Percentiles rank a stretch among this genome's conserved stretches.
Evolutionary conservation across 2,113 vertebrate genomes (phyloP).

Genomic region (Grallaria varia): DNA sequence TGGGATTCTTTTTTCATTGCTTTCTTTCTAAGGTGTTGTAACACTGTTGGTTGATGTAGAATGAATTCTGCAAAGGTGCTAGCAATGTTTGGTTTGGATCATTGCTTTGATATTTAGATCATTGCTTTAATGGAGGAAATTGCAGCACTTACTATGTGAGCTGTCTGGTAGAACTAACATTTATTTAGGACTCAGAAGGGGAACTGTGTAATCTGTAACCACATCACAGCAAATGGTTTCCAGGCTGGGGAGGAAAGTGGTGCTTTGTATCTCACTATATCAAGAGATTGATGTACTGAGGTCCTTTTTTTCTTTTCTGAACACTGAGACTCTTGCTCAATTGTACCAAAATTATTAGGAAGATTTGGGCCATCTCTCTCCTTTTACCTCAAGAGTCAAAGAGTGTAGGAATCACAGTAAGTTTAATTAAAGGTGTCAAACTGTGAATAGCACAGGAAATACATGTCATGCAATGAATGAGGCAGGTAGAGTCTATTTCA

Average conservation of each 20-base stretch:
- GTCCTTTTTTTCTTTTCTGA: neutral
- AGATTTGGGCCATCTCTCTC: neutral
- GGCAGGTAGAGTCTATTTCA: neutral
- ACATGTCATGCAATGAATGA: neutral
- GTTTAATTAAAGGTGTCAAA: neutral
- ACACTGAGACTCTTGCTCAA: neutral
- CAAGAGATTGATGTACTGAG: neutral
- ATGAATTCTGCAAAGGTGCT: neutral
- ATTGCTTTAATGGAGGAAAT: neutral
- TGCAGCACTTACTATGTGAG: neutral
- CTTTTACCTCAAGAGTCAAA: neutral
- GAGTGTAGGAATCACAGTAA: neutral
- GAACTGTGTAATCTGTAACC: neutral
- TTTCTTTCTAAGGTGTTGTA: neutral
- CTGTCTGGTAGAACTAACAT: neutral
- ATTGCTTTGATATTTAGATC: neutral
- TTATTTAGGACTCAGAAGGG: neutral
- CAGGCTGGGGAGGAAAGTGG: neutral
- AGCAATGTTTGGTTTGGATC: neutral
- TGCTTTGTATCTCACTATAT: neutral
- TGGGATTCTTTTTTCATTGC: neutral
- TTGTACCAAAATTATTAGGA: neutral
- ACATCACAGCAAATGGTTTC: neutral
- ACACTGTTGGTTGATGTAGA: neutral
- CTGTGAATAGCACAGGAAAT: neutral